These are phyloP conservation scores for Ceyx erithaca DNA, from an alignment of 2,797 vertebrate species.

Conservation along the genomic window DNA sequence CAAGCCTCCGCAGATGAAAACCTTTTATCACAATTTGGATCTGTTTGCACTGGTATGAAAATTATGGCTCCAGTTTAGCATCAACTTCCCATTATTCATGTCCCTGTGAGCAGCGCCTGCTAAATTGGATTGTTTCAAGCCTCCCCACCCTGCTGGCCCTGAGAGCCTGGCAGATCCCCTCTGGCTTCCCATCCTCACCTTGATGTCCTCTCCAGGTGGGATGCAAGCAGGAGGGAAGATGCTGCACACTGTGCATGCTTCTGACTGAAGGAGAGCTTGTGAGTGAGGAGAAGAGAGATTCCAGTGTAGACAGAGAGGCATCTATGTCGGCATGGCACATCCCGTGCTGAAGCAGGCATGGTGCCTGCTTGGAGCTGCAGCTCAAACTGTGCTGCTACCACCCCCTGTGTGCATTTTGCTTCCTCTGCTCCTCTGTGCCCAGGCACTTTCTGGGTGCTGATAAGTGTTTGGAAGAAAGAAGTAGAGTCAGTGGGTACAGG, in stretches of 20 bases:
- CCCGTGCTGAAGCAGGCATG: rapidly evolving
- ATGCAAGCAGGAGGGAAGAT: neutral
- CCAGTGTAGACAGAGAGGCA: neutral
- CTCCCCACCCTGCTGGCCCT: constrained; percentile 22
- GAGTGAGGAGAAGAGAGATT: neutral
- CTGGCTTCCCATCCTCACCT: neutral
- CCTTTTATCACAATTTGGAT: constrained; percentile 78
- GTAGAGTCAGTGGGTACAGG: neutral
- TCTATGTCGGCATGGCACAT: neutral
- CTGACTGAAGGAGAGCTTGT: neutral
- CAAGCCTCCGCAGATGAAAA: constrained; percentile 67
- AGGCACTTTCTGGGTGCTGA: neutral
- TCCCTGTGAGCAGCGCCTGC: constrained; percentile 54
- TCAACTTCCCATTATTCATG: constrained; percentile 74
- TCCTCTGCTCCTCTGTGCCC: neutral
- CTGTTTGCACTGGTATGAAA: constrained; percentile 75
- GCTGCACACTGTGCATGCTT: neutral
- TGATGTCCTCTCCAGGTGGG: neutral
- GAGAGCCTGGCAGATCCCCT: neutral
- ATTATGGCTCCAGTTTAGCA: constrained; percentile 72
- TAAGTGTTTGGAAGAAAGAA: neutral
- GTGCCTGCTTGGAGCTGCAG: rapidly evolving
- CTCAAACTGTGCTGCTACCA: neutral
- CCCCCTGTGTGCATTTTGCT: rapidly evolving
- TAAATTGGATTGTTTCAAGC: constrained; percentile 71